phyloP scores from a whole-genome alignment of 2,797 vertebrate genomes.

The Ciconia nigra region DNA sequence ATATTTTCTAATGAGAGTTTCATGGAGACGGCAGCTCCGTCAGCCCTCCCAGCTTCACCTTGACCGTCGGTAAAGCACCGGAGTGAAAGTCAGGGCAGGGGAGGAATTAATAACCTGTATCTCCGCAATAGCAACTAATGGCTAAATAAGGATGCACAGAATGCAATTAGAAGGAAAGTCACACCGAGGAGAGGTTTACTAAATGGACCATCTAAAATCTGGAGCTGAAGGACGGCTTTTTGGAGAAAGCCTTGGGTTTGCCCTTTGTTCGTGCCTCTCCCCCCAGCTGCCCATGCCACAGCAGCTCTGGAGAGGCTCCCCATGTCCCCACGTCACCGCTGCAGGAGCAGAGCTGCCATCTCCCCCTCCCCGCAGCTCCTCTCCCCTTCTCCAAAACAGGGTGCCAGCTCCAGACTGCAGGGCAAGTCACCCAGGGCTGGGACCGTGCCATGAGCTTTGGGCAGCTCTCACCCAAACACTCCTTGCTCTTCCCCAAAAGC shows the following conservation, averaged over 20 bases:
- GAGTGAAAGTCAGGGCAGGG: neutral
- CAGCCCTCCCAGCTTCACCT: conserved; percentile 23
- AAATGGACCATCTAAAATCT: neutral
- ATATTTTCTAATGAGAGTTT: neutral
- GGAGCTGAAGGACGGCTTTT: neutral
- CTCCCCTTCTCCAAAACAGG: neutral
- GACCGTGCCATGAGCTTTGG: neutral
- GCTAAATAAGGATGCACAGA: neutral
- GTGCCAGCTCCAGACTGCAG: neutral
- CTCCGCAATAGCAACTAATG: neutral
- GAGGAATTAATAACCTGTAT: conserved; percentile 33
- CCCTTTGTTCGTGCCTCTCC: neutral
- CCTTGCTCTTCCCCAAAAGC: neutral
- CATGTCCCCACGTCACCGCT: rapidly evolving
- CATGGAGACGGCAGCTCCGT: neutral
- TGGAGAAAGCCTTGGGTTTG: neutral
- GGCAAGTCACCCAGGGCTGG: neutral
- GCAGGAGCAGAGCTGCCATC: neutral
- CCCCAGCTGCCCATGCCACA: neutral
- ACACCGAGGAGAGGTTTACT: neutral
- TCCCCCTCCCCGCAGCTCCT: neutral
- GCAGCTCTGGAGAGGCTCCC: neutral
- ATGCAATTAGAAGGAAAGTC: neutral
- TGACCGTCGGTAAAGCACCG: rapidly evolving
- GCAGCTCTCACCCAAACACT: neutral